Conservation (phyloP, 2,113 vertebrate genomes). For the Gavialis gangeticus region DNA sequence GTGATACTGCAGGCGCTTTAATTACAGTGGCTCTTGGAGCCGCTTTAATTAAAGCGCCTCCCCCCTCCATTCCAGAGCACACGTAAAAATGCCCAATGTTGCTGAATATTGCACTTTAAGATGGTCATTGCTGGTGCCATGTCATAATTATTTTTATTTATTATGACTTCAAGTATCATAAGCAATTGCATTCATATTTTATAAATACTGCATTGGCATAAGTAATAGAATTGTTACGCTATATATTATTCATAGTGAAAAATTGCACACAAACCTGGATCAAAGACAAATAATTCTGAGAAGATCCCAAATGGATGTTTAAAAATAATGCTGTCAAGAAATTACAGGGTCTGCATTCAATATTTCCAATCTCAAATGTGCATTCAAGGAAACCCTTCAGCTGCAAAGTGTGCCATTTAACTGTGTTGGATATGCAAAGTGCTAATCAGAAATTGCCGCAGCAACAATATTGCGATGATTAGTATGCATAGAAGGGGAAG, state of each 20-base stretch:
- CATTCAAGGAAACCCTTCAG: neutral
- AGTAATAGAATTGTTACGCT: conserved; percentile 13
- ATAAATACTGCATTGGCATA: conserved; percentile 3
- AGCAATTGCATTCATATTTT: neutral
- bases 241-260: conserved; percentile 23
- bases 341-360: neutral
- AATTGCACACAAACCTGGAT: neutral
- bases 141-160: neutral
- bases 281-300: conserved; percentile 28
- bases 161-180: neutral
- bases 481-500: neutral
- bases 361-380: neutral
- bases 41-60: no score
- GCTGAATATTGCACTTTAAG: neutral
- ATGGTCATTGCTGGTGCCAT: neutral
- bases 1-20: no score
- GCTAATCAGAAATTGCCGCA: neutral
- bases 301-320: neutral
- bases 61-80: no score
- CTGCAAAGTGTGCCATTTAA: rapidly evolving
- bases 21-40: no score
- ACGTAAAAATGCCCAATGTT: no score
- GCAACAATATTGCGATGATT: neutral
- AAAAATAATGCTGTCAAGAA: rapidly evolving
- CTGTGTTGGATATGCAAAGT: neutral